Conservation (phyloP, 2,113 vertebrate species). For the Hoplias malabaricus region DNA sequence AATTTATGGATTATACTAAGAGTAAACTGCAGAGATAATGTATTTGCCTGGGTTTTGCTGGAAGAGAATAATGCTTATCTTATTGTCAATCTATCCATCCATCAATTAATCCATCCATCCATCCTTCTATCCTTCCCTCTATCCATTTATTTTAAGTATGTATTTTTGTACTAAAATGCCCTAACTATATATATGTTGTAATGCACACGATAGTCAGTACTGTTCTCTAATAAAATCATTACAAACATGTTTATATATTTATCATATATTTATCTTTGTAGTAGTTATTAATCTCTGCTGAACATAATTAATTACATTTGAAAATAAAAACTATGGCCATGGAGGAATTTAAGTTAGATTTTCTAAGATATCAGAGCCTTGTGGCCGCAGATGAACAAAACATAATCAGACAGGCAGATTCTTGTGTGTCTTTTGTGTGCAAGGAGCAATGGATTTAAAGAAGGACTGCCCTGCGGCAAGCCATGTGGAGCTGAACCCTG, state of each 20-base stretch:
- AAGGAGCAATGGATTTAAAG: conserved; percentile 24
- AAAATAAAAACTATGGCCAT: neutral
- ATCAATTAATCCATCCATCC: neutral
- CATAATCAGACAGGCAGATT: conserved; percentile 21
- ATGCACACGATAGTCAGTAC: neutral
- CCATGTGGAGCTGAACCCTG: conserved; percentile 17
- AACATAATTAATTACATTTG: neutral
- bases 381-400: conserved; percentile 16
- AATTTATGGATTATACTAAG: no score
- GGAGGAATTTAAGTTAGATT: neutral
- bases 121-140: no score
- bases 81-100: neutral
- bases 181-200: neutral
- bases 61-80: no score
- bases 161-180: no score
- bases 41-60: no score
- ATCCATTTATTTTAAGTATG: no score
- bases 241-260: neutral
- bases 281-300: no score
- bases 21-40: neutral
- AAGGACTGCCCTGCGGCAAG: conserved; percentile 7
- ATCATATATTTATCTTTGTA: no score
- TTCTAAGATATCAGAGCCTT: neutral
- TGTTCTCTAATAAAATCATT: neutral
- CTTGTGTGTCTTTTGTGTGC: conserved; percentile 19